Evolutionary conservation across 2,888 invertebrate genomes (phyloP), one percentile per base, ranked within the genome.

Genomic region (Malachius bipustulatus): DNA sequence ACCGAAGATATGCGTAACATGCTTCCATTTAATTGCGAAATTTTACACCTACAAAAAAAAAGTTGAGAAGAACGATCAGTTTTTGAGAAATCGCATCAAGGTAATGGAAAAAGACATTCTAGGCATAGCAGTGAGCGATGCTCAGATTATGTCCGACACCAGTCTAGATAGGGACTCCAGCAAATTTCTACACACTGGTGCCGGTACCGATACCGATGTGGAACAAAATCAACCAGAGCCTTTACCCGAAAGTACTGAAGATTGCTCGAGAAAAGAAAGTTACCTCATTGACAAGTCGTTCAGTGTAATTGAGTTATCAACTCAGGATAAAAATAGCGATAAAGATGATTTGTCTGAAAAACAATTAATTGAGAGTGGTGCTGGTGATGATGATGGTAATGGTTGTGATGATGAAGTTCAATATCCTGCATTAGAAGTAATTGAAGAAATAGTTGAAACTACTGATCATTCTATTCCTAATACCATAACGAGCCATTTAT

Each of bases 11-110:
- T 66, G 66, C 39, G 51, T 57, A 33, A 47, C 54, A 12, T 65
- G 66, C 46, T 56, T 63, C 34, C 59, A 54, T 35, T 55, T 59
- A 44, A 56, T 65, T 13, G 56, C 58, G 13, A 56, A 57, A 40
- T 56, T 58, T 27, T 60, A 60, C 44, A 54, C 56, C 19, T 65
- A 65, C 38, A 63, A 60, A 42, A 54, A 54, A 36, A 60, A 59
- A 46, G 54, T 63, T 30, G 60, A 61, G 48, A 44, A 52, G 26
- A 57, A 56, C 13, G 62, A 64, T 38, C 46, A 43, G 26, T 48
- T 59, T 30, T 47, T 65, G 16, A 51, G 56, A 13, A 50, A 52
- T 31, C 52, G 49, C 15, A 40, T 29, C 9, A 29, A 34, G 29
- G 39, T 39, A 15, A 38, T 41, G 27, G 44, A 47, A 16, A 45